Evolutionary conservation across 2,797 vertebrate species (phyloP).

Genomic region (Smutsia temminckii): DNA sequence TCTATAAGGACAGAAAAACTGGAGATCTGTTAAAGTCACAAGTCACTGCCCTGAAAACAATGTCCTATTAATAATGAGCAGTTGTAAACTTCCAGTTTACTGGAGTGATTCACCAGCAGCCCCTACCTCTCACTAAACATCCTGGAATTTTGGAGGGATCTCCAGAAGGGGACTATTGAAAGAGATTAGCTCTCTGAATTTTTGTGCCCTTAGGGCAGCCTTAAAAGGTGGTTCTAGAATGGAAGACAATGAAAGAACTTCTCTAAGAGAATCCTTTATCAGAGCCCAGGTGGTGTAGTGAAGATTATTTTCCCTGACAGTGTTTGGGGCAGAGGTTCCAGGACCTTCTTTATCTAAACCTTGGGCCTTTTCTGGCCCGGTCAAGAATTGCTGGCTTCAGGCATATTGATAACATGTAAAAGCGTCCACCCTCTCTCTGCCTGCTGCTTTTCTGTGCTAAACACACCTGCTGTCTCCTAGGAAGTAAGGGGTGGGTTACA

Average conservation of each 20-base stretch:
- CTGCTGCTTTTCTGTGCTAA: not conserved
- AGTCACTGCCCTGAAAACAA: not conserved
- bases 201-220: not conserved
- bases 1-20: not conserved
- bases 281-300: not conserved
- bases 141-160: not conserved
- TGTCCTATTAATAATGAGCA: accelerated
- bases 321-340: not conserved
- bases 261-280: not conserved
- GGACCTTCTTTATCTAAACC: not conserved
- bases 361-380: not conserved
- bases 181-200: not conserved
- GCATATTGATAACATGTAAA: not conserved
- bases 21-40: not conserved
- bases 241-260: not conserved
- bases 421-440: not conserved
- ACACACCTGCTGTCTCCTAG: not conserved
- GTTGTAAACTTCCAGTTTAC: not conserved
- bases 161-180: not conserved
- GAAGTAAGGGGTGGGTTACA: not conserved
- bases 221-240: not conserved
- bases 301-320: not conserved
- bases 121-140: not conserved
- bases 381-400: not conserved
- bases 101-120: not conserved